Conservation (phyloP, 2,888 invertebrate genomes). For the Hemistola chrysoprasaria region DNA sequence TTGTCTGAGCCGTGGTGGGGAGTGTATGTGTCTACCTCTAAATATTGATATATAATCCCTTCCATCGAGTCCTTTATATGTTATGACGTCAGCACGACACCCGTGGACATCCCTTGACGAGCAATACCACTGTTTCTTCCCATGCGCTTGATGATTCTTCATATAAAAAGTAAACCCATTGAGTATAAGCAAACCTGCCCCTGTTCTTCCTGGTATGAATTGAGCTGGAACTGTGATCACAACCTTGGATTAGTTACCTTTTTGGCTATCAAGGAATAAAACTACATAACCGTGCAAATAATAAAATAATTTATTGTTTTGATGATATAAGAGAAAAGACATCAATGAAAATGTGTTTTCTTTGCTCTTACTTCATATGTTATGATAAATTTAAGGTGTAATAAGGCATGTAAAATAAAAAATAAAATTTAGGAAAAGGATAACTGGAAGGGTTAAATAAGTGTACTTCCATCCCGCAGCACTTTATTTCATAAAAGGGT, state of each 20-base stretch:
- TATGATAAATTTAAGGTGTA: conserved; percentile 5
- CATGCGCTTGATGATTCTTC: conserved; percentile 77
- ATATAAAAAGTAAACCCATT: conserved; percentile 76
- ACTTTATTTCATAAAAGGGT: conserved; percentile 13
- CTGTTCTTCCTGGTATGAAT: conserved; percentile 73
- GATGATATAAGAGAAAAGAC: too few relatives aligned
- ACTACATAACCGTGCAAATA: conserved; percentile 22
- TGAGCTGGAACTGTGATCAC: conserved; percentile 68
- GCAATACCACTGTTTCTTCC: conserved; percentile 77
- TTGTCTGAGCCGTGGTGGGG: conserved; percentile 66
- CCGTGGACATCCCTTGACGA: conserved; percentile 73
- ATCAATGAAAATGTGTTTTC: too few relatives aligned
- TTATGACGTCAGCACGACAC: conserved; percentile 73
- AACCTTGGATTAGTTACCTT: conserved; percentile 11
- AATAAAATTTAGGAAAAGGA: neutral
- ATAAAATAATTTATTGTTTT: neutral
- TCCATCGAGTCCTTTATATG: conserved; percentile 68
- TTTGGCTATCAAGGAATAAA: conserved; percentile 28
- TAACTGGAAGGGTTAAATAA: conserved; percentile 18
- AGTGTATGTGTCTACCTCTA: conserved; percentile 68
- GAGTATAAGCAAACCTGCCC: conserved; percentile 67
- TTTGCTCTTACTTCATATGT: neutral
- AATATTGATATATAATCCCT: conserved; percentile 75
- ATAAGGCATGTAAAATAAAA: conserved; percentile 6
- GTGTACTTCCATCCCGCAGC: conserved; percentile 26